Conservation (phyloP, 92 coral and sea anemone species). For the Palythoa grandiflora region DNA sequence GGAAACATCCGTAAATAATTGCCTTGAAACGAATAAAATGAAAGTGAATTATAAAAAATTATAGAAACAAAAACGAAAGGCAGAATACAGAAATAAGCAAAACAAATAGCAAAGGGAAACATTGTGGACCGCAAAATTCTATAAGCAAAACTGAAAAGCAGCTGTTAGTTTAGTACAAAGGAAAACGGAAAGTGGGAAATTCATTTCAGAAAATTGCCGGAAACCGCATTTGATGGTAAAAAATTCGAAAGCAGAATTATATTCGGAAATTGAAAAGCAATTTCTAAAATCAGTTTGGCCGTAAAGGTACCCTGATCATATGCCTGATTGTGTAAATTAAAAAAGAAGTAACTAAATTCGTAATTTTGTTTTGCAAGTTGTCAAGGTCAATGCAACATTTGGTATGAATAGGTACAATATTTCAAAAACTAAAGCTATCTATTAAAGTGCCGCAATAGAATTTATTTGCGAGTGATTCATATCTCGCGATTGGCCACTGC, state of each 20-base stretch:
- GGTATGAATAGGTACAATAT: no score
- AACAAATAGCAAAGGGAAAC: conserved; percentile 19
- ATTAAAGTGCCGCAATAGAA: no score
- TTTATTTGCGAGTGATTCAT: no score
- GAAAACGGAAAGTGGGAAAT: conserved; percentile 1
- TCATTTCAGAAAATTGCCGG: conserved; percentile 2
- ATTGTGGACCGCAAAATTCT: conserved; percentile 17
- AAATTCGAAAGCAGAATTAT: conserved; percentile 12
- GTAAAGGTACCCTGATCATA: conserved; percentile 17
- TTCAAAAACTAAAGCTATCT: no score
- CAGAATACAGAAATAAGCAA: conserved; percentile 6
- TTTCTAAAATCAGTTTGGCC: conserved; percentile 32
- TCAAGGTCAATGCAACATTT: no score
- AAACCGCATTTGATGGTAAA: conserved; percentile 9
- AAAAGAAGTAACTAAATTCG: no score
- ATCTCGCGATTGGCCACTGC: no score
- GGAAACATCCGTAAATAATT: background rate
- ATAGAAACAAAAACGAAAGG: conserved; percentile 5
- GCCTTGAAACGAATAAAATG: conserved; percentile 17
- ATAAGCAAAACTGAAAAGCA: conserved; percentile 14
- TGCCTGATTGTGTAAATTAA: no score
- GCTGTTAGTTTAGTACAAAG: conserved; percentile 16
- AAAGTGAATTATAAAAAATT: background rate
- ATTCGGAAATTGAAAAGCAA: conserved; percentile 15
- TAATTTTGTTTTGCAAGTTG: no score